A percentile compares a stretch with the other conserved stretches of the same genome.
Evolutionary conservation across 1,140 invertebrate genomes (phyloP).

Genomic region (Polyergus mexicanus): DNA sequence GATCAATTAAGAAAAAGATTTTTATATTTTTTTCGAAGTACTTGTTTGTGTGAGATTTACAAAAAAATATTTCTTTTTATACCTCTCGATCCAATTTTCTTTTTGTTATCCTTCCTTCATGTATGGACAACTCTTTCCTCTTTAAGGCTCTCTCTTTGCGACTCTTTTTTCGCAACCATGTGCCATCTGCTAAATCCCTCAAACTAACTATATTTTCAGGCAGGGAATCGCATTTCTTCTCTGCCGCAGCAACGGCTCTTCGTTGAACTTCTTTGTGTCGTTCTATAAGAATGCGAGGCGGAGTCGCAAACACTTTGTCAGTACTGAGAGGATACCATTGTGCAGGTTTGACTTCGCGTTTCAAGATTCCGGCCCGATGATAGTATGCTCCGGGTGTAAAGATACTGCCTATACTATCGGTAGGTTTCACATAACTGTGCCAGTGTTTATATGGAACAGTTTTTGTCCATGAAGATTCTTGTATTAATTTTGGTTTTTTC

Average conservation of each 20-base stretch:
- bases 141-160: constrained; percentile 72
- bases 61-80: constrained; percentile 9
- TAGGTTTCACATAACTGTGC: constrained; percentile 88
- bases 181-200: constrained; percentile 72
- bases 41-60: not conserved
- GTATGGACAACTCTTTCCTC: constrained; percentile 34
- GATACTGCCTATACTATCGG: constrained; percentile 89
- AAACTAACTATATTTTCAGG: constrained; percentile 77
- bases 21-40: constrained; percentile 12
- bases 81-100: constrained; percentile 15
- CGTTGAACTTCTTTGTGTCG: constrained; percentile 70
- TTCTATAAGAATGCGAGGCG: constrained; percentile 80
- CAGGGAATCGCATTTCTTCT: constrained; percentile 36
- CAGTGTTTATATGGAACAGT: constrained; percentile 87
- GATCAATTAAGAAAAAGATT: constrained; percentile 26
- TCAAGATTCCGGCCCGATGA: constrained; percentile 86
- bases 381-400: constrained; percentile 87
- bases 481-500: constrained; percentile 82
- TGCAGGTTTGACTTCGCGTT: constrained; percentile 76
- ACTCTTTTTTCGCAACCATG: constrained; percentile 69
- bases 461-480: constrained; percentile 87
- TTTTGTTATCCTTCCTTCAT: constrained; percentile 5
- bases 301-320: constrained; percentile 84
- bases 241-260: not conserved
- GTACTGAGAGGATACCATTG: constrained; percentile 79